These are phyloP conservation scores for Peucedramus taeniatus DNA, from an alignment of 2,113 vertebrate genomes.

Conservation along the genomic window DNA sequence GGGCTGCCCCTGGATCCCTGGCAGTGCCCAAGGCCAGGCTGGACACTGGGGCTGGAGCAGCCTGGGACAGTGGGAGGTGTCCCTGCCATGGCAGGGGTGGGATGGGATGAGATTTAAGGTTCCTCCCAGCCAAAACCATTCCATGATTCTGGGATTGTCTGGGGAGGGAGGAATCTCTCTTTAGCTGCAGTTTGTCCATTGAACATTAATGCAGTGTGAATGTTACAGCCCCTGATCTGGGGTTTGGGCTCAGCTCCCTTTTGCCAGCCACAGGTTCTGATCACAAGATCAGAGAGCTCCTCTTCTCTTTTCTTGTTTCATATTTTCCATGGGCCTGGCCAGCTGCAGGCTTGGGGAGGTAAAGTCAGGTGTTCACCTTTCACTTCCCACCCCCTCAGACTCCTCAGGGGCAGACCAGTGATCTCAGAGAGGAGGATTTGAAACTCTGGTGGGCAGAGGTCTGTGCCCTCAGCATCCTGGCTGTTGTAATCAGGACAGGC, in stretches of 20 bases:
- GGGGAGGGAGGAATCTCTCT: not conserved
- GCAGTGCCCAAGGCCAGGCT: not conserved
- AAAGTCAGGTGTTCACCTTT: not conserved
- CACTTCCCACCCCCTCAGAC: not conserved
- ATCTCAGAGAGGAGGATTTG: not conserved
- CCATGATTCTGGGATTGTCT: not conserved
- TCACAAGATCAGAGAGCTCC: not conserved
- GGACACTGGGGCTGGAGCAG: not conserved
- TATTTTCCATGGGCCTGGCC: not conserved
- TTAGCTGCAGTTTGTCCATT: not conserved
- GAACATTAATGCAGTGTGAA: not conserved
- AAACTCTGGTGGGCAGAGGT: not conserved
- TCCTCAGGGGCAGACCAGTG: not conserved
- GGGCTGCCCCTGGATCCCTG: not conserved
- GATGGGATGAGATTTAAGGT: rapidly evolving
- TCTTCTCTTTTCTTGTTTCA: not conserved
- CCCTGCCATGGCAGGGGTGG: not conserved
- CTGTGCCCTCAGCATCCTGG: not conserved
- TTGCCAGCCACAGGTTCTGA: not conserved
- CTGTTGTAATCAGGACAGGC: not conserved
- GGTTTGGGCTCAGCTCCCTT: not conserved
- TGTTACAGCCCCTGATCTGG: rapidly evolving
- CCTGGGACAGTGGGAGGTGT: not conserved
- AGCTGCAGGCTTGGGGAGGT: not conserved
- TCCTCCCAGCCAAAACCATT: rapidly evolving